Percentiles rank a stretch among this genome's conserved stretches.
Evolutionary conservation across 2,888 invertebrate genomes (phyloP).

Genomic region (Mystacides longicornis): DNA sequence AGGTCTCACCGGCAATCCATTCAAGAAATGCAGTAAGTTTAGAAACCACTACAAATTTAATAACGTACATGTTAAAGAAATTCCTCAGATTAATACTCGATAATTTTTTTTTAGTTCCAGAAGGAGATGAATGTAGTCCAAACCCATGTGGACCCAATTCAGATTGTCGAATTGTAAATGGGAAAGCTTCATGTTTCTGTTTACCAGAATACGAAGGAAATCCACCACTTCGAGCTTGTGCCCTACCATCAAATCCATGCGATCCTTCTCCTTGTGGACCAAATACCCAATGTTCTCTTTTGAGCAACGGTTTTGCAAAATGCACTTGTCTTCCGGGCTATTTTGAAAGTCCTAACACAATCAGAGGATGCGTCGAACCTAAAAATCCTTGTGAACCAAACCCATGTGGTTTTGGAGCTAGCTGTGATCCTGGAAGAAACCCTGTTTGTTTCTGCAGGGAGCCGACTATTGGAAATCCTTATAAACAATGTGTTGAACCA

Average conservation of each 20-base stretch:
- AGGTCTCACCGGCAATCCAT: conserved; percentile 85
- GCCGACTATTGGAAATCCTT: conserved; percentile 75
- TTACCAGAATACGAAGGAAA: conserved; percentile 80
- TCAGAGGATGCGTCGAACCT: conserved; percentile 74
- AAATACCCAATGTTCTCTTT: conserved; percentile 74
- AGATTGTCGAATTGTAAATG: conserved; percentile 69
- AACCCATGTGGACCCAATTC: conserved; percentile 81
- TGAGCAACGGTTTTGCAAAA: conserved; percentile 75
- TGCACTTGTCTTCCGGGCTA: conserved; percentile 80
- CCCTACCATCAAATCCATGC: conserved; percentile 69
- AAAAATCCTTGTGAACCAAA: conserved; percentile 77
- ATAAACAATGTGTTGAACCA: conserved; percentile 61
- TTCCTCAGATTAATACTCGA: background rate
- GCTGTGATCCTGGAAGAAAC: conserved; percentile 69
- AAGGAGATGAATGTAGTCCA: conserved; percentile 75
- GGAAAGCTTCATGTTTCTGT: conserved; percentile 78
- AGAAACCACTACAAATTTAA: background rate
- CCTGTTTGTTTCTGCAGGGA: conserved; percentile 85
- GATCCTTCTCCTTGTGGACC: conserved; percentile 82
- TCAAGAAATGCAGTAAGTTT: conserved; percentile 80
- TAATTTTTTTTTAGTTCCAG: conserved; percentile 83
- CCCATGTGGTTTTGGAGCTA: conserved; percentile 69
- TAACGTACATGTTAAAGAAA: background rate
- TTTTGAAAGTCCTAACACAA: conserved; percentile 80
- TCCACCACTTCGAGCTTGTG: conserved; percentile 66